Evolutionary conservation across 2,797 vertebrate genomes (phyloP), one percentile per base, ranked within the genome.

Genomic region (Clamator glandarius): DNA sequence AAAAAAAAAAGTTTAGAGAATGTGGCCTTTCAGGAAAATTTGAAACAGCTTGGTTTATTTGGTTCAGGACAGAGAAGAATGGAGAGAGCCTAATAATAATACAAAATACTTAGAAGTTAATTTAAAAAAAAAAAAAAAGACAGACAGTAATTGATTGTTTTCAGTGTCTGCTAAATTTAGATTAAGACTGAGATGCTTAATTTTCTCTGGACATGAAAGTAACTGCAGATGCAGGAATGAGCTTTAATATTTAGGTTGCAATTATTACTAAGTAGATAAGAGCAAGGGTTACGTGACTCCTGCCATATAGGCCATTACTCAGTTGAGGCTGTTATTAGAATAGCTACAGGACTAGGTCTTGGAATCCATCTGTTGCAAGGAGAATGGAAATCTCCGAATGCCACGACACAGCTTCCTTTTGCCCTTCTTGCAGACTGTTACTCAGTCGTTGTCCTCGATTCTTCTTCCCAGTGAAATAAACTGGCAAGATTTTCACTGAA

Each of bases 221-320:
- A 94, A 88, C 39, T 87, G 33, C 90, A 91, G 84, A 92, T 88
- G 73, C 46, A 92, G 89, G 84, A 91, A 86, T 81, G 69, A 86
- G 82, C 82, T 90, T 86, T 88, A 91, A 84, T 90, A 93, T 92
- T 93, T 81, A 74, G 82, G 39, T 66, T 91, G 51, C 83, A 93
- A 77, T 93, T 92, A 90, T 86, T 88, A 12, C 82, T 86, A 86
- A 94, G 90, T 62, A 95, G 93, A 81, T 92, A 86, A 86, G 95
- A 94, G 66, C 92, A 95, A 78, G 69, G 89, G 93, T 91, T 88
- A 78, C 42, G 3, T 78, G 92, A 78, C 87, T 93, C 12, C 66
- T 93, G 92, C 83, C 79, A 17, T 12, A 15, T 28, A 84, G 42
- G 62, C 51, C 70, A 84, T 93, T 86, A 85, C n/a, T 93, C 92